A percentile compares a stretch with the other conserved stretches of the same genome.
Evolutionary conservation across 2,797 vertebrate genomes (phyloP).

Genomic region (Ispidina picta): DNA sequence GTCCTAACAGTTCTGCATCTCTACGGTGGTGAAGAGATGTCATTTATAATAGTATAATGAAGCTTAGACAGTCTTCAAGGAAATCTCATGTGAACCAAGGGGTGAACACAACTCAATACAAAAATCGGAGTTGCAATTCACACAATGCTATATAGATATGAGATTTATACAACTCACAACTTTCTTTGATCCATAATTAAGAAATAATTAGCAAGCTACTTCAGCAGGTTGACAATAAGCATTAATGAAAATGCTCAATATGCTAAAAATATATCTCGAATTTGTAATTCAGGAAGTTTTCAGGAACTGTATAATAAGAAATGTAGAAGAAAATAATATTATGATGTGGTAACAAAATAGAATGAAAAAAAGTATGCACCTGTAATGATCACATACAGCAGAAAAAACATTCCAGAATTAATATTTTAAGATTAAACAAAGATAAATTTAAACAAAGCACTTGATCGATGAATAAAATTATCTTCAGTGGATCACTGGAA

Average conservation of each 20-base stretch:
- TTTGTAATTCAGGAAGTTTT: not conserved
- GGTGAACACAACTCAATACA: not conserved
- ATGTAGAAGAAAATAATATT: not conserved
- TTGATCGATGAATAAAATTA: not conserved
- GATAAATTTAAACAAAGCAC: constrained; percentile 7
- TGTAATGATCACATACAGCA: not conserved
- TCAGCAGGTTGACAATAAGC: not conserved
- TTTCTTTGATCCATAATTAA: not conserved
- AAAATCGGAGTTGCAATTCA: not conserved
- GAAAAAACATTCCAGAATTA: not conserved
- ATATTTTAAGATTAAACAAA: constrained; percentile 25
- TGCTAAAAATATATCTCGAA: not conserved
- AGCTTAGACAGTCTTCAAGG: not conserved
- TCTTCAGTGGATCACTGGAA: not conserved
- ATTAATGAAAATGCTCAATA: not conserved
- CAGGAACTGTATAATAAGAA: not conserved
- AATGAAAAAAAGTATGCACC: not conserved
- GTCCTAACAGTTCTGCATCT: not conserved
- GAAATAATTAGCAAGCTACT: not conserved
- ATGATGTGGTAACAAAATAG: not conserved
- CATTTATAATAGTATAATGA: not conserved
- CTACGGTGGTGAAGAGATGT: not conserved
- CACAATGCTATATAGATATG: not conserved
- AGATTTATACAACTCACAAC: not conserved
- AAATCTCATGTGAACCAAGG: not conserved